Evolutionary conservation across 2,888 invertebrate genomes (phyloP).

Genomic region (Noctua janthina): DNA sequence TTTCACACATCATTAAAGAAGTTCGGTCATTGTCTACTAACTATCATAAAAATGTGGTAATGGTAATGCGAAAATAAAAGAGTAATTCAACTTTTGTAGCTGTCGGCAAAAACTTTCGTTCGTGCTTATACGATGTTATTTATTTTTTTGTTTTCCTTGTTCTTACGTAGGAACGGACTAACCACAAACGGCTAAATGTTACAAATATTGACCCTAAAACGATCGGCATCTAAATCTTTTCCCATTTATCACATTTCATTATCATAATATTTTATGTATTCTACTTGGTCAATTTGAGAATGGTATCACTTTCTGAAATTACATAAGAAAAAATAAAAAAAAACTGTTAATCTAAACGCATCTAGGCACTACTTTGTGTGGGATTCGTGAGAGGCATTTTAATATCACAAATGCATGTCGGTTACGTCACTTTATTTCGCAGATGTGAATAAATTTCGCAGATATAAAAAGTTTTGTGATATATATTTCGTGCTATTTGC

Average conservation of each 20-base stretch:
- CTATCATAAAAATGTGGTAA: background rate
- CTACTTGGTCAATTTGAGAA: slow-evolving; percentile 14
- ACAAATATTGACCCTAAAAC: slow-evolving; percentile 10
- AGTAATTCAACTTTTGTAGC: background rate
- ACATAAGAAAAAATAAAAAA: slow-evolving; percentile 39
- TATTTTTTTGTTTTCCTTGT: slow-evolving; percentile 24
- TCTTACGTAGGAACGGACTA: background rate
- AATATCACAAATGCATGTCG: slow-evolving; percentile 39
- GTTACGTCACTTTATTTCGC: slow-evolving; percentile 53
- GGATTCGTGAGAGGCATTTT: slow-evolving; percentile 34
- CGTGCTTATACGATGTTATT: background rate
- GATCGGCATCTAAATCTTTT: slow-evolving; percentile 14
- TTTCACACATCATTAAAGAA: slow-evolving; percentile 14
- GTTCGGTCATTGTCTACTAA: background rate
- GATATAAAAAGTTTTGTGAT: slow-evolving; percentile 50
- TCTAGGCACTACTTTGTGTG: slow-evolving; percentile 22
- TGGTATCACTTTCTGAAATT: slow-evolving; percentile 36
- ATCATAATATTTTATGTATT: slow-evolving; percentile 26
- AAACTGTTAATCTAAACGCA: slow-evolving; percentile 14
- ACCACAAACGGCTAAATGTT: slow-evolving; percentile 17
- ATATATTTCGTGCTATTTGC: slow-evolving; percentile 59
- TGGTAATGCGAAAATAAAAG: background rate
- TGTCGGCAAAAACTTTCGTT: slow-evolving; percentile 3
- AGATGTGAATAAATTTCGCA: slow-evolving; percentile 47
- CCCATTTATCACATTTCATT: slow-evolving; percentile 4